Base-by-base conservation (phyloP, 2,113 vertebrate species). In the Pseudopipra pipra region DNA sequence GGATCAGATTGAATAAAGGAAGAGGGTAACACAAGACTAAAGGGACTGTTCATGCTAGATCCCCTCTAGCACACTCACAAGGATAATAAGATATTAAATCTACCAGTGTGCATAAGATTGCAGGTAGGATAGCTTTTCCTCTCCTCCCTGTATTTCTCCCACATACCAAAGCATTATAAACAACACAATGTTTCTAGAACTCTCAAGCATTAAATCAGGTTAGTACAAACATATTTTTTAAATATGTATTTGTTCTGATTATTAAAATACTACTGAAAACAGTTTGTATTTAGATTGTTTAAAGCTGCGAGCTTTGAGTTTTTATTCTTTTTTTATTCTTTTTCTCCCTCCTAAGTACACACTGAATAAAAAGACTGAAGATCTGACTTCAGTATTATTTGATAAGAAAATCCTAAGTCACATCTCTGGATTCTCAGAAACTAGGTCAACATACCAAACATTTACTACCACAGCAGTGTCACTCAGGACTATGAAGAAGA, bases 371-470 rank as follows among this genome's bases (percentile, higher is more conserved):
- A 68, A 66, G 43, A 66, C 31, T 7, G 51, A 93, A 83, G 16
- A 90, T 85, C 54, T 66, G 67, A 70, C 7, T 6, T 21, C 3
- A 39, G 22, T 46, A 58, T 56, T 37, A 18, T 23, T 73, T 76
- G 44, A 82, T 47, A 10, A 47, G 65, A 75, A 49, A 82, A 79
- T 61, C 24, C 44, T n/a, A 59, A 84, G 12, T 77, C 61, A 39
- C 55, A 81, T 51, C 61, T 54, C 77, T 46, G 25, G 5, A 54
- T 93, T 67, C 93, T 91, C 73, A 75, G 65, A 93, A 96, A 94
- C 33, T 87, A 89, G 84, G 89, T 89, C 91, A 95, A 39, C 52
- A 43, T 27, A 52, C 61, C 63, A 58, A 84, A 90, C 55, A 89
- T 58, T 84, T 58, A 49, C 70, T 22, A 37, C 28, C 55, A 87